Evolutionary conservation across 2,888 invertebrate genomes (phyloP).

Genomic region (Crematogaster levior): DNA sequence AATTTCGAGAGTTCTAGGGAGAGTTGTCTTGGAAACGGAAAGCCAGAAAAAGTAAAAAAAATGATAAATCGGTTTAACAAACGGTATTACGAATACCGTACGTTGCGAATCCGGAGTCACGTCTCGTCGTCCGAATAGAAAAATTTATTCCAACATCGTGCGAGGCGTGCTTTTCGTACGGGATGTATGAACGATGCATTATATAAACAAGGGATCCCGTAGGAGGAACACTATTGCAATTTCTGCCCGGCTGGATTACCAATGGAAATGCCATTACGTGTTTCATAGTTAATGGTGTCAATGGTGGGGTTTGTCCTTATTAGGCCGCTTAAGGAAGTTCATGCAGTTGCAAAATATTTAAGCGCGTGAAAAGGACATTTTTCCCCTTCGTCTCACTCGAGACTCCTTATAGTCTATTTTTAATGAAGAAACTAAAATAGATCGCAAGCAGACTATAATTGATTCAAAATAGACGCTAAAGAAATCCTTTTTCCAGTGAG

Average conservation of each 20-base stretch:
- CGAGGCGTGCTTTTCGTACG: background rate
- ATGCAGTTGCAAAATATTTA: background rate
- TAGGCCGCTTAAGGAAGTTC: conserved; percentile 8
- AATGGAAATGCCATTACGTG: background rate
- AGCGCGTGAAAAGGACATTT: background rate
- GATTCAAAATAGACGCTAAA: background rate
- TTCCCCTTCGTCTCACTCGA: background rate
- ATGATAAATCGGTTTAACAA: background rate
- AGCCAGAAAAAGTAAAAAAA: background rate
- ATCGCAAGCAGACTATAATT: background rate
- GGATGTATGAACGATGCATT: background rate
- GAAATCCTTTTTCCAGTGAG: background rate
- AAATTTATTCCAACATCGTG: background rate
- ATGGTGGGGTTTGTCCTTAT: conserved; percentile 26
- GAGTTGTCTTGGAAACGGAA: background rate
- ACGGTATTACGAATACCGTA: background rate
- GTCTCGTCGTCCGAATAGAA: conserved; percentile 1
- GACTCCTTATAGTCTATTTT: background rate
- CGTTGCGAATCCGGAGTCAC: background rate
- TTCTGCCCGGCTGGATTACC: background rate
- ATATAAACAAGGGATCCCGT: background rate
- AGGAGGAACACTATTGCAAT: background rate
- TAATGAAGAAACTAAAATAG: background rate
- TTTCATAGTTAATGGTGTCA: conserved; percentile 30
- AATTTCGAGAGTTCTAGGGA: background rate